A percentile compares a stretch with the other conserved stretches of the same genome.
These are phyloP conservation scores for Machaerirhynchus nigripectus DNA, from an alignment of 2,113 vertebrate genomes.

Conservation along the genomic window DNA sequence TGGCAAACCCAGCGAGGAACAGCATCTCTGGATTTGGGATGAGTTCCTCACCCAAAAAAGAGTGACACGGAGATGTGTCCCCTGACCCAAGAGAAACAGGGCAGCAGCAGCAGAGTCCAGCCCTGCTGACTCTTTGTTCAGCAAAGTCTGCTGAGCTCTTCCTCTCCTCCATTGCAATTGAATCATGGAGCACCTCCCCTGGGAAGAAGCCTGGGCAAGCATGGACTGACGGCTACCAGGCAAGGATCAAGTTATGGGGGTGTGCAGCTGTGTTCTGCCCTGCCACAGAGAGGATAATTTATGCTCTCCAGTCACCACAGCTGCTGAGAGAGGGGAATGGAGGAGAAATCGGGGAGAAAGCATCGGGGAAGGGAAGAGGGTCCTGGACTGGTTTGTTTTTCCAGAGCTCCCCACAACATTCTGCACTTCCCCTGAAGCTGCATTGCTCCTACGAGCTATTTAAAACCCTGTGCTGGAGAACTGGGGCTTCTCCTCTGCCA, in stretches of 20 bases:
- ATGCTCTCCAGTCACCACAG: background rate
- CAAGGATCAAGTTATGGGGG: background rate
- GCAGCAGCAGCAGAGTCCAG: background rate
- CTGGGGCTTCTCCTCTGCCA: background rate
- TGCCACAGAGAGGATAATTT: background rate
- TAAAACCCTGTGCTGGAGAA: background rate
- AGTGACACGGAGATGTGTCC: background rate
- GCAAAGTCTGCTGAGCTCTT: background rate
- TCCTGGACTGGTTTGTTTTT: background rate
- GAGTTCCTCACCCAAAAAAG: background rate
- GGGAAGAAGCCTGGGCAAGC: background rate
- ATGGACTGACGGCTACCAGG: background rate
- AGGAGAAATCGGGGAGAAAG: background rate
- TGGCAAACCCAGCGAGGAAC: background rate
- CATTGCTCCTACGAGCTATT: background rate
- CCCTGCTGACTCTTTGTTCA: background rate
- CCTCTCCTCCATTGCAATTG: background rate
- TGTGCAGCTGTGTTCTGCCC: background rate
- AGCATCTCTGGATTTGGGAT: background rate
- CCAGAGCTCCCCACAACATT: background rate
- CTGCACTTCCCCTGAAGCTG: background rate
- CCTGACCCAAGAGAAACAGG: background rate
- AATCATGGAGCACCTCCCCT: background rate
- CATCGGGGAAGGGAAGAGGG: background rate
- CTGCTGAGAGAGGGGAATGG: background rate